A percentile compares a stretch with the other conserved stretches of the same genome.
Evolutionary conservation across 2,113 vertebrate species (phyloP).

Genomic region (Diadophis punctatus): DNA sequence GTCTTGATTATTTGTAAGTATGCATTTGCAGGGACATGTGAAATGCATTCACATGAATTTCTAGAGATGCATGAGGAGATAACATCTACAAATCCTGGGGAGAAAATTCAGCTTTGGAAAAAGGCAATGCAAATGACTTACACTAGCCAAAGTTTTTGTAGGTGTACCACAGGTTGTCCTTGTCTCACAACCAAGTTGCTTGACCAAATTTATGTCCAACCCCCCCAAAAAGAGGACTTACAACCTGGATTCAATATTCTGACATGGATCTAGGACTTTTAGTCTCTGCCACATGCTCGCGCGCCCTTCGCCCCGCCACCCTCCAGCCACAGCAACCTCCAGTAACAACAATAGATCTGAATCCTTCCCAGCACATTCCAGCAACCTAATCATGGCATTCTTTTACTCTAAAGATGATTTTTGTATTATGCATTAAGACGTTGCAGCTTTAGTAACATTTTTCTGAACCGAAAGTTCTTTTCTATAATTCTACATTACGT

Average conservation of each 20-base stretch:
- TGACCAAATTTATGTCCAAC: not conserved
- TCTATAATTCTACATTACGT: not conserved
- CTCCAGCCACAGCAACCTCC: not conserved
- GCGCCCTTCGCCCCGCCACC: not conserved
- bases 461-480: not conserved
- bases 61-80: not conserved
- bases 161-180: not conserved
- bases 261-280: not conserved
- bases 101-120: not conserved
- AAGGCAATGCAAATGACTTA: not conserved
- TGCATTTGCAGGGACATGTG: not conserved
- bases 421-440: not conserved
- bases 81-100: not conserved
- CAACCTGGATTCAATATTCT: not conserved
- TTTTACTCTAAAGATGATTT: not conserved
- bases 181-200: not conserved
- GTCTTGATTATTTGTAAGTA: not conserved
- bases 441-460: not conserved
- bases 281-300: not conserved
- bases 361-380: not conserved
- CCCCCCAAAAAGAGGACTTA: not conserved
- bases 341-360: not conserved
- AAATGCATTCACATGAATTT: not conserved
- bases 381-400: not conserved
- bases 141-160: not conserved